phyloP scores from a whole-genome alignment of 2,113 vertebrate genomes.

The Gadus chalcogrammus region DNA sequence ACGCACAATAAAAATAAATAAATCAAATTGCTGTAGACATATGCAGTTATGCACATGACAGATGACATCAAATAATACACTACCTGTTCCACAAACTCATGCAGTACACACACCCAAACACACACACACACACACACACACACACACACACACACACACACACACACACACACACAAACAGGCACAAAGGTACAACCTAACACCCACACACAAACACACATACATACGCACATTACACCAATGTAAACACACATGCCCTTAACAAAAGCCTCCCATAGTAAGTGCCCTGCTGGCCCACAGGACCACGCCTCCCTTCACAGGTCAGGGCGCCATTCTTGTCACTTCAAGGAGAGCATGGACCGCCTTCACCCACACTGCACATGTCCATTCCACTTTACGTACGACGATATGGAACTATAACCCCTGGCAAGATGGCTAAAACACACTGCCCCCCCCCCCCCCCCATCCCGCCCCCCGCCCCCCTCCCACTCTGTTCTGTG shows the following conservation, averaged over 20 bases:
- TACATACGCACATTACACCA: not conserved
- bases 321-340: too few relatives aligned
- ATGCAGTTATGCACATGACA: not conserved
- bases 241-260: constrained; percentile 12
- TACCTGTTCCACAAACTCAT: not conserved
- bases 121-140: not conserved
- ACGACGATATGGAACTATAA: too few relatives aligned
- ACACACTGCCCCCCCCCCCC: too few relatives aligned
- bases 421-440: too few relatives aligned
- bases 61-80: not conserved
- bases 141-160: not conserved
- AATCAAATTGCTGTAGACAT: not conserved
- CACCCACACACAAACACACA: constrained; percentile 19
- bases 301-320: too few relatives aligned
- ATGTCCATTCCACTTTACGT: too few relatives aligned
- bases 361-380: too few relatives aligned
- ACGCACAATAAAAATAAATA: not conserved
- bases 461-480: too few relatives aligned
- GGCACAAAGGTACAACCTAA: too few relatives aligned
- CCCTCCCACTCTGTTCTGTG: too few relatives aligned
- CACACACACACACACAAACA: constrained; percentile 5
- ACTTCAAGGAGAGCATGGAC: too few relatives aligned
- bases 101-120: not conserved
- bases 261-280: not conserved
- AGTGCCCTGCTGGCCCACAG: too few relatives aligned